Evolutionary conservation across 2,888 invertebrate genomes (phyloP), one percentile per base, ranked within the genome.

Genomic region (Tetropium fuscum): DNA sequence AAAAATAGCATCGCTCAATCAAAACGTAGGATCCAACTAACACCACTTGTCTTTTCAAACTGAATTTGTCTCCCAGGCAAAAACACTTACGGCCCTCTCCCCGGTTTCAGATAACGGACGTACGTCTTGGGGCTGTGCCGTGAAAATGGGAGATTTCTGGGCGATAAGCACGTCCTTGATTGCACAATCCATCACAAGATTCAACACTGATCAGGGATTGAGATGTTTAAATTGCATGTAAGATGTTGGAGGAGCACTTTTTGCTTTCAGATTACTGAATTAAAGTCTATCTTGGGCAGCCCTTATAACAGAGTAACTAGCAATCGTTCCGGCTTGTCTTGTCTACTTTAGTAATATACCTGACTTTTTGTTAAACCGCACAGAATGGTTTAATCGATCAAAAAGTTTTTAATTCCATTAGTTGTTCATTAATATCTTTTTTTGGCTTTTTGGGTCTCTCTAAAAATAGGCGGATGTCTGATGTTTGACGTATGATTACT

Each of bases 221-320:
- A 74, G 73, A 75, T 74, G 75, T 71, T 74, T 69, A 73, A 74
- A 75, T 75, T 74, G 72, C 74, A 73, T 75, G 76, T 74, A 74
- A 72, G 74, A 72, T 72, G 71, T 69, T 63, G 65, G 72, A 60
- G 56, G 68, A 66, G 62, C 66, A 65, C 63, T 74, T 74, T 73
- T 72, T 73, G 68, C 70, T 58, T 47, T 58, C 44, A 65, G 72
- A 74, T 75, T 75, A 76, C 69, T 69, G 70, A 73, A 75, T 74
- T 75, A 73, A 74, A 74, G 69, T 66, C 67, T 36, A 40, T 32
- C 43, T 56, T 38, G 56, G 57, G 44, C 58, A 55, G 62, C 64
- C 68, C 58, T 53, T 54, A 58, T 43, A 69, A 53, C 60, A 60
- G 60, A 66, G 62, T 62, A 67, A 63, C 62, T 64, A 61, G 60